These are phyloP conservation scores for Axis porcinus DNA, from an alignment of 2,113 vertebrate genomes.

Conservation along the genomic window DNA sequence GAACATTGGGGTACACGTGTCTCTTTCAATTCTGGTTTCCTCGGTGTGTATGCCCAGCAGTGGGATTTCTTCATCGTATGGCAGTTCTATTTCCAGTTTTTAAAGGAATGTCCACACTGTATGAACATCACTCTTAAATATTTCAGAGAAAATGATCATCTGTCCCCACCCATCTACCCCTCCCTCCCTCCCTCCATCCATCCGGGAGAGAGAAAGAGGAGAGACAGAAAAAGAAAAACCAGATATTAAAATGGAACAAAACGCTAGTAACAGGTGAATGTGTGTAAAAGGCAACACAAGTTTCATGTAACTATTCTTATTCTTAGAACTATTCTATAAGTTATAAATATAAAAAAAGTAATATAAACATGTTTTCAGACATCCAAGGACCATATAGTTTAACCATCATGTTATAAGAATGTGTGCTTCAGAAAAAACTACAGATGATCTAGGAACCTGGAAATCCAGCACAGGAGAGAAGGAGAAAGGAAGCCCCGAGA, in stretches of 20 bases:
- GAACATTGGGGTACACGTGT: background rate
- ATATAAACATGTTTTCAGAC: background rate
- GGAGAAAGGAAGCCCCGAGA: background rate
- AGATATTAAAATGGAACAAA: background rate
- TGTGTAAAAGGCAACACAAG: background rate
- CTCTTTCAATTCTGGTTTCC: background rate
- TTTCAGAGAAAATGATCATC: background rate
- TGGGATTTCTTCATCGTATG: background rate
- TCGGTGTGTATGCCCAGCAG: background rate
- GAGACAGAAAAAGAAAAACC: background rate
- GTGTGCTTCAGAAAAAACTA: background rate
- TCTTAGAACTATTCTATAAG: background rate
- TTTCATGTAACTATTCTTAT: background rate
- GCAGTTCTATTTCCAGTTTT: background rate
- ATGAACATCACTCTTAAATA: background rate
- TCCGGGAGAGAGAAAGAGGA: background rate
- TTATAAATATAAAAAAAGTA: background rate
- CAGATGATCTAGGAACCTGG: background rate
- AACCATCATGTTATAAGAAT: background rate
- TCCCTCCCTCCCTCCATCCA: background rate
- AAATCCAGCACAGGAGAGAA: background rate
- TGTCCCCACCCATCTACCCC: background rate
- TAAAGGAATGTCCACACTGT: background rate
- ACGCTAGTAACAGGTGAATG: background rate
- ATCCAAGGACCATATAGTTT: background rate